These are phyloP conservation scores for Subanguina moxae DNA, from an alignment of 1,140 invertebrate species.

Conservation along the genomic window DNA sequence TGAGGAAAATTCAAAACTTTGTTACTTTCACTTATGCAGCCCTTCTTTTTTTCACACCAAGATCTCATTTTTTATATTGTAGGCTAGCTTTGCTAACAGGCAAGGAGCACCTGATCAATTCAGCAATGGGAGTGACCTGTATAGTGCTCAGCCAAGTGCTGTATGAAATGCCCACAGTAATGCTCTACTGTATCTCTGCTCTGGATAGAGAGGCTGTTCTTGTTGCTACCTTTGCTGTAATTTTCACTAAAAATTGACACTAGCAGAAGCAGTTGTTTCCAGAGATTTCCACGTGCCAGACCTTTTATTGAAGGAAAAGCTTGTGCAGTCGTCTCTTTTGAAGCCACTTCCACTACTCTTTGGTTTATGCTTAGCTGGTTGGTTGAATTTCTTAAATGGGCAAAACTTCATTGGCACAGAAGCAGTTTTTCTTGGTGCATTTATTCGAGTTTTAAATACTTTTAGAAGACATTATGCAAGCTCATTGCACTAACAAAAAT, in stretches of 20 bases:
- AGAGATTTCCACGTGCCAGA: constrained; percentile 2
- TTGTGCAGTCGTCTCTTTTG: constrained; percentile 1
- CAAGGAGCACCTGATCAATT: constrained; percentile 10
- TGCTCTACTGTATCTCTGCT: not conserved
- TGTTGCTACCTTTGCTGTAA: not conserved
- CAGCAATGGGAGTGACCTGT: not conserved
- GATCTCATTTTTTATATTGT: not conserved
- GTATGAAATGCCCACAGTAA: constrained; percentile 1
- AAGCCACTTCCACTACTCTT: not conserved
- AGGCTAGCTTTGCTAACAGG: not conserved
- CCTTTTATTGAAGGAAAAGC: not conserved
- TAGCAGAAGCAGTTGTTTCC: not conserved
- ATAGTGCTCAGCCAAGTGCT: constrained; percentile 1
- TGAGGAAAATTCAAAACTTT: too few species aligned
- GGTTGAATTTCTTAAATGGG: too few species aligned
- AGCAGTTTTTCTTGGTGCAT: too few species aligned
- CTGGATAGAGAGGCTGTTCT: not conserved
- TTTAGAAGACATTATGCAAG: too few species aligned
- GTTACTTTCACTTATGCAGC: too few species aligned
- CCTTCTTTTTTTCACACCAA: too few species aligned
- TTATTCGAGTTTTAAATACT: too few species aligned
- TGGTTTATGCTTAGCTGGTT: constrained; percentile 3
- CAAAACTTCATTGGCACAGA: too few species aligned
- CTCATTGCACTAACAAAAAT: too few species aligned
- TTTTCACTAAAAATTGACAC: too few species aligned